Conservation (phyloP, 2,113 vertebrate species). For the Silurus meridionalis region DNA sequence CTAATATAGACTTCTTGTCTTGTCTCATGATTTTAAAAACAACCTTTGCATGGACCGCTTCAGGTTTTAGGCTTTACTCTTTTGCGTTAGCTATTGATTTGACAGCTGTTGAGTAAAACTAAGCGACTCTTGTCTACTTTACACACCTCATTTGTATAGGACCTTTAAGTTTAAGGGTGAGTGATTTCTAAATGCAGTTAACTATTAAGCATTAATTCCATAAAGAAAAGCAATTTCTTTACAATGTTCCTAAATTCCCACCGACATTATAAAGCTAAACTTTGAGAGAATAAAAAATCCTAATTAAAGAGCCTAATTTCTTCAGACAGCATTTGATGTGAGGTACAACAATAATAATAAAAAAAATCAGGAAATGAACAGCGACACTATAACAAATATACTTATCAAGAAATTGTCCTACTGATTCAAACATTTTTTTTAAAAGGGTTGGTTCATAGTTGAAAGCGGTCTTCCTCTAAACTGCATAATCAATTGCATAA, state of each 20-base stretch:
- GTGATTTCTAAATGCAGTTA: neutral
- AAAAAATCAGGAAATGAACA: neutral
- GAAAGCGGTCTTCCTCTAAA: neutral
- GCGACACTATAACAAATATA: neutral
- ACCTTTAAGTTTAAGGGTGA: neutral
- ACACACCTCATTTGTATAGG: neutral
- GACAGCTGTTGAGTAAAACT: neutral
- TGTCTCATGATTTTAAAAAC: neutral
- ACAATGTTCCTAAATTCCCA: neutral
- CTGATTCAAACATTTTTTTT: neutral
- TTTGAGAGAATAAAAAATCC: neutral
- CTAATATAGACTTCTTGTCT: neutral
- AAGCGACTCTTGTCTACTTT: neutral
- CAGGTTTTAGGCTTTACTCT: neutral
- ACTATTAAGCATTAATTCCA: neutral
- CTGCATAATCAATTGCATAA: neutral
- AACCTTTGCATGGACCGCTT: neutral
- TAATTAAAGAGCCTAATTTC: neutral
- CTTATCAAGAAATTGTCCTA: neutral
- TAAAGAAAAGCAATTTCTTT: neutral
- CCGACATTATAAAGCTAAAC: neutral
- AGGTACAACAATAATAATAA: neutral
- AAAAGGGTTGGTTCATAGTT: neutral
- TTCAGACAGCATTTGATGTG: neutral
- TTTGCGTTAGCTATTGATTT: slow-evolving; percentile 21